A percentile compares a stretch with the other conserved stretches of the same genome.
phyloP scores from a whole-genome alignment of 1,140 invertebrate species.

The Nasonia longicornis region DNA sequence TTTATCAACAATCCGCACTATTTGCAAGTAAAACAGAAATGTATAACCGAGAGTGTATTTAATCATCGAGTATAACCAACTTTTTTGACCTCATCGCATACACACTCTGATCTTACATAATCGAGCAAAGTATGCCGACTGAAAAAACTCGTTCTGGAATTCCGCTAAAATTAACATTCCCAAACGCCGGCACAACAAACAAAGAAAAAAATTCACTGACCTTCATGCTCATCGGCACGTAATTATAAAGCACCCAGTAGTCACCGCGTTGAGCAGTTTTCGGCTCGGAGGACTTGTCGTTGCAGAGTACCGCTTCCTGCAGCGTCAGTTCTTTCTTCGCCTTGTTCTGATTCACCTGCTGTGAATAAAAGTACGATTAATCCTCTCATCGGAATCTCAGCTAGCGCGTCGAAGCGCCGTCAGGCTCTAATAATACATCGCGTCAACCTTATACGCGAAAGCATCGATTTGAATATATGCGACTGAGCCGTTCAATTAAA shows the following conservation, averaged over 20 bases:
- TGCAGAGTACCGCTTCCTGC: constrained; percentile 72
- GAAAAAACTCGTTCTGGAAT: no score
- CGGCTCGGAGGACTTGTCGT: constrained; percentile 74
- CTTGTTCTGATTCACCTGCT: constrained; percentile 16
- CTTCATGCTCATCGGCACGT: constrained; percentile 71
- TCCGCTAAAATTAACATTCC: neutral
- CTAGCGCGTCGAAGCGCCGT: neutral
- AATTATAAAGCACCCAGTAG: constrained; percentile 92
- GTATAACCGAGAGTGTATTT: no score
- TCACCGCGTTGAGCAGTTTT: constrained; percentile 83
- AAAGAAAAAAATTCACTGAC: constrained; percentile 34
- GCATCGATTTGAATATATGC: no score
- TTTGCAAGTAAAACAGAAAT: no score
- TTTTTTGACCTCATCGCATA: no score
- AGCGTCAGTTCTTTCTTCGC: constrained; percentile 55
- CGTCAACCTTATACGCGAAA: no score
- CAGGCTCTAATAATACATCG: no score
- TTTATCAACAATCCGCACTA: no score
- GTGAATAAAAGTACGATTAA: neutral
- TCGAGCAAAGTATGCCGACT: no score
- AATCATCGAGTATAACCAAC: no score
- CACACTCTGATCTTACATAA: no score
- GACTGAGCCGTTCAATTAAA: no score
- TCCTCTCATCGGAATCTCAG: neutral
- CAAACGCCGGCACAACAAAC: neutral